These are phyloP conservation scores for Tragelaphus oryx DNA, from an alignment of 2,797 vertebrate genomes.

Conservation along the genomic window DNA sequence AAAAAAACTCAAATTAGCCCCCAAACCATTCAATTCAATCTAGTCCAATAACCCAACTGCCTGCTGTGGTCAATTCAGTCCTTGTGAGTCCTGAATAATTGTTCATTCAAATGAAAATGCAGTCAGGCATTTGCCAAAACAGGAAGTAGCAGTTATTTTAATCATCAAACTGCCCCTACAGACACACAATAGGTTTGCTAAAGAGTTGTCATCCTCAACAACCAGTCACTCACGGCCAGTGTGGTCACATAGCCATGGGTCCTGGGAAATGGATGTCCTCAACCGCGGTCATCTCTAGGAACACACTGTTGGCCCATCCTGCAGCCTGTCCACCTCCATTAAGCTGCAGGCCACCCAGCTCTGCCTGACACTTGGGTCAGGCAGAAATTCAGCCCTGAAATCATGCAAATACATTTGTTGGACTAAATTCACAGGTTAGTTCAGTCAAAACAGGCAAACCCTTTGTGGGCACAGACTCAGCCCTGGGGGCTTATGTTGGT, in stretches of 20 bases:
- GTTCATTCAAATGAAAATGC: neutral
- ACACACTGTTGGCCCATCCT: fast-evolving
- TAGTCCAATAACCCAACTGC: neutral
- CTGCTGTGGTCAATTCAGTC: neutral
- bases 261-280: neutral
- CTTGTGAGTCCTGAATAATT: neutral
- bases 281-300: fast-evolving
- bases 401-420: neutral
- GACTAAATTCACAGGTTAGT: neutral
- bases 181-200: neutral
- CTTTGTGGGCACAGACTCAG: neutral
- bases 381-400: neutral
- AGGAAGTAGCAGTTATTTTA: neutral
- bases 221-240: neutral
- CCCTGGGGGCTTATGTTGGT: fast-evolving
- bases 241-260: neutral
- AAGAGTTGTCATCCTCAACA: neutral
- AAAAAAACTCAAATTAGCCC: neutral
- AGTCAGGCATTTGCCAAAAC: neutral
- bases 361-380: neutral
- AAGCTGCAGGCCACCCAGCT: neutral
- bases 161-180: neutral
- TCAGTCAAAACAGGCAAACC: neutral
- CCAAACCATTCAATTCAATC: neutral
- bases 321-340: fast-evolving